A percentile compares a stretch with the other conserved stretches of the same genome.
phyloP scores from a whole-genome alignment of 2,113 vertebrate species.

The Callaeas wilsoni region DNA sequence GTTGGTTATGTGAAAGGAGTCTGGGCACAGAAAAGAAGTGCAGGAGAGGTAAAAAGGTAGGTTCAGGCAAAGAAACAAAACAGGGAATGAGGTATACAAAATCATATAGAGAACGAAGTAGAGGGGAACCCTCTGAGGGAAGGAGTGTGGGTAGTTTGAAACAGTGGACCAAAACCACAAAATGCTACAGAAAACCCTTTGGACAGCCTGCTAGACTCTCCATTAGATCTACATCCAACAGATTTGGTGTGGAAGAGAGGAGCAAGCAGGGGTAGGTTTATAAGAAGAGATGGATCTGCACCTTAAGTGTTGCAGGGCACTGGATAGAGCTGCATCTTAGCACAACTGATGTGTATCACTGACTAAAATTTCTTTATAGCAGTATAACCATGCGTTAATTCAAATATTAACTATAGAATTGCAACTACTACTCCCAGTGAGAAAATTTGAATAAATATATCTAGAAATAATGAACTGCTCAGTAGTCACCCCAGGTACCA shows the following conservation, averaged over 20 bases:
- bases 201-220: background rate
- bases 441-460: background rate
- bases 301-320: background rate
- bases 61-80: background rate
- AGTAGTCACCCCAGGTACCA: background rate
- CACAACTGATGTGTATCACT: background rate
- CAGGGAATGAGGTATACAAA: background rate
- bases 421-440: background rate
- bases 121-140: background rate
- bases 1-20: background rate
- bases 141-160: background rate
- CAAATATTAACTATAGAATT: fast-evolving
- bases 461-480: background rate
- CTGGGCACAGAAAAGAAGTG: background rate
- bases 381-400: background rate
- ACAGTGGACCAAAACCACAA: background rate
- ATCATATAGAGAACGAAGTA: fast-evolving
- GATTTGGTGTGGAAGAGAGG: too few species aligned
- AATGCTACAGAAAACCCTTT: background rate
- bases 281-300: background rate
- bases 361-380: background rate
- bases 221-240: background rate
- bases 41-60: background rate
- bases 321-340: background rate
- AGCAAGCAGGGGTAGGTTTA: fast-evolving